Evolutionary conservation across 2,888 invertebrate species (phyloP), one percentile per base, ranked within the genome.

Genomic region (Thalpophila matura): DNA sequence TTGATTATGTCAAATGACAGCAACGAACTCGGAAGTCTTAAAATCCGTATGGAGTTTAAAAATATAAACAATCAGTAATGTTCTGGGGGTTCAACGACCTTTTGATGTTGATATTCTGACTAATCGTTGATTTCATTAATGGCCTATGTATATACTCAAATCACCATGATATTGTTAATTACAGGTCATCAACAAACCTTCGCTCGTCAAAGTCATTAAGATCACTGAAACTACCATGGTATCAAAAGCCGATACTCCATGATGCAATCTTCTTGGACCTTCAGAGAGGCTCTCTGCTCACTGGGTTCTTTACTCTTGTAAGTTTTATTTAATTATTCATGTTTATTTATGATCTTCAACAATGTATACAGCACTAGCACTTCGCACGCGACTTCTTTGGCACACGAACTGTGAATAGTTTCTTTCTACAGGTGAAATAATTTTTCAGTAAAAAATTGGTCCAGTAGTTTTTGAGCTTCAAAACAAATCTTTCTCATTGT

Each of bases 211-310:
- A 98, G 75, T 98, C 98, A 0, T 95, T 97, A 12, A 96, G 97
- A 59, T 98, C 98, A 0, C 91, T 98, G 1, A 96, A 96, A 83
- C 96, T 97, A 56, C 98, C 98, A 0, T 98, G 98, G 98, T 98
- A 98, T 82, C 97, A 97, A 88, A 97, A 97, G 79, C 98, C 98
- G 0, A 96, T 98, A 73, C 92, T 99, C 0, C 96, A 97, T 71
- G 97, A 98, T 93, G 97, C 98, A 6, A 95, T 97, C 72, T 96
- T 98, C 61, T 94, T 98, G 60, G 98, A 98, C 84, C 96, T 99
- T 40, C 99, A 99, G 86, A 96, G 98, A 81, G 97, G 97, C 16
- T 97, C 98, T 0, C 92, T 98, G 79, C 90, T 98, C 5, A 97
- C 97, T 18, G 97, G 96, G 5, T 95, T 97, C 79, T 97, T 98